These are phyloP conservation scores for Caenorhabditis briggsae DNA, from an alignment of 1,140 invertebrate species.

Conservation along the genomic window DNA sequence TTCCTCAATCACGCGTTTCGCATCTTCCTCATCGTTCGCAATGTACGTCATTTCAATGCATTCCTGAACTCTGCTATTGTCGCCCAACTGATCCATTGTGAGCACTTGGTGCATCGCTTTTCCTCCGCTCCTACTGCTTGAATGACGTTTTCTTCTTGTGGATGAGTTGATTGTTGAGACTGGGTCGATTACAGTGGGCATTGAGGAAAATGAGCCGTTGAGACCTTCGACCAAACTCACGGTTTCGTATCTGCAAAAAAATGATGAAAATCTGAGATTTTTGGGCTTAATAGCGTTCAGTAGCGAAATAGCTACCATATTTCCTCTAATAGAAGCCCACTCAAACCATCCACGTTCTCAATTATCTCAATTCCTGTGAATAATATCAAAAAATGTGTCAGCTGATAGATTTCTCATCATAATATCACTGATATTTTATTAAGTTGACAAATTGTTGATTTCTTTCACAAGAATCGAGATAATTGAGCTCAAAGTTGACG, in stretches of 20 bases:
- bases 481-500: no score
- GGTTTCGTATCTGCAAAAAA: constrained; percentile 84
- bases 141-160: constrained; percentile 38
- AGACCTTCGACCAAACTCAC: constrained; percentile 96
- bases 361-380: no score
- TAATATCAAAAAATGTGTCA: no score
- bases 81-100: constrained; percentile 31
- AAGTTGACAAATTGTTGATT: no score
- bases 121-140: background rate
- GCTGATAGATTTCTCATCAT: no score
- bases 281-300: no score
- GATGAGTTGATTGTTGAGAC: constrained; percentile 33
- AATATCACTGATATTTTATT: no score
- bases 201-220: constrained; percentile 85
- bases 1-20: background rate
- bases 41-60: constrained; percentile 52
- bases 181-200: constrained; percentile 32
- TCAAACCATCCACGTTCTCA: no score
- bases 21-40: background rate
- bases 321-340: no score
- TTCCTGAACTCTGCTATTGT: constrained; percentile 3
- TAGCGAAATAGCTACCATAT: no score
- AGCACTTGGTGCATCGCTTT: constrained; percentile 25
- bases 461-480: no score
- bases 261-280: background rate